phyloP scores from a whole-genome alignment of 92 coral and sea anemone species.

The Pocillopora grandis region DNA sequence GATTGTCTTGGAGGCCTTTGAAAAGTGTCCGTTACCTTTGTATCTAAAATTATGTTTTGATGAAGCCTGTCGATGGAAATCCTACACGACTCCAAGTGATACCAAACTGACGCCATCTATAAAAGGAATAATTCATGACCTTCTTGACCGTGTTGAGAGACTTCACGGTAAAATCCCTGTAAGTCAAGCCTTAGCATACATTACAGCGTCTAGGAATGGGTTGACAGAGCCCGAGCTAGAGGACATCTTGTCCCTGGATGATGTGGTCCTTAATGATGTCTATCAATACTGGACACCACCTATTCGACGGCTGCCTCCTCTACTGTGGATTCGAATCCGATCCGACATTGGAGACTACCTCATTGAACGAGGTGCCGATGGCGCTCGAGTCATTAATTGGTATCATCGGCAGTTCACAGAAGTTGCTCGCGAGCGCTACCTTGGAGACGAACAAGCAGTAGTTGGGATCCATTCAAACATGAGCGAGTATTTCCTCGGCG shows the following conservation, averaged over 20 bases:
- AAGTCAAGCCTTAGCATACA: constrained; percentile 86
- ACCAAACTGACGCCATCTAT: constrained; percentile 66
- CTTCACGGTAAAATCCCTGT: constrained; percentile 90
- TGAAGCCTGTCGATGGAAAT: constrained; percentile 97
- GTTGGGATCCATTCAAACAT: constrained; percentile 66
- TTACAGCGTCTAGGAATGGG: constrained; percentile 95
- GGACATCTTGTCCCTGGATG: constrained; percentile 94
- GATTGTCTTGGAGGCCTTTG: constrained; percentile 71
- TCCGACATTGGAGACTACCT: constrained; percentile 89
- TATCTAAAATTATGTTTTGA: constrained; percentile 92
- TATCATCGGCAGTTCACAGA: constrained; percentile 96
- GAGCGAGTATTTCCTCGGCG: constrained; percentile 87
- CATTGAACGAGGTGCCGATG: constrained; percentile 94
- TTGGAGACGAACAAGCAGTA: constrained; percentile 53
- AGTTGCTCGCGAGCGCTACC: constrained; percentile 85
- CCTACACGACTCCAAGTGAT: constrained; percentile 72
- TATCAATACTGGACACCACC: constrained; percentile 99
- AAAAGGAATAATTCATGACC: constrained; percentile 81
- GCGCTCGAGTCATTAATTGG: constrained; percentile 91
- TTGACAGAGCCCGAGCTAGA: constrained; percentile 92
- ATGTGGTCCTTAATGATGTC: constrained; percentile 91
- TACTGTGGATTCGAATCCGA: constrained; percentile 91
- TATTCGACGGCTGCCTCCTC: constrained; percentile 88
- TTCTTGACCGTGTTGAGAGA: constrained; percentile 89
- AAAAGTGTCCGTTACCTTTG: constrained; percentile 85